These are phyloP conservation scores for Drosophila nigricruria DNA, from an alignment of 2,888 invertebrate species.

Conservation along the genomic window DNA sequence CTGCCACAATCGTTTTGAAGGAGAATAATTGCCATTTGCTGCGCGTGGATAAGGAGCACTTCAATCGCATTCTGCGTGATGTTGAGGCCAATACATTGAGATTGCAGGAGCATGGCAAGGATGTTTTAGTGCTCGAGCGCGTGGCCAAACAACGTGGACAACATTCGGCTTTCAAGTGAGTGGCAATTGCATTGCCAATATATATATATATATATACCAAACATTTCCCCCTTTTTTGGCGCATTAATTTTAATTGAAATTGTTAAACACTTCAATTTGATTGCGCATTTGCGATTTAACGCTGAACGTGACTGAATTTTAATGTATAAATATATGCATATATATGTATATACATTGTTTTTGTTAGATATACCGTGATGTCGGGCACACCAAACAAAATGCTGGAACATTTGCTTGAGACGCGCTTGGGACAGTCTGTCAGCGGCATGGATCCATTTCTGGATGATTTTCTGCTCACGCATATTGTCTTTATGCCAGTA, in stretches of 20 bases:
- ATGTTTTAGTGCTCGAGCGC: slow-evolving; percentile 92
- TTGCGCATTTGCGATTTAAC: slow-evolving; percentile 20
- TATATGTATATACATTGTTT: not conserved
- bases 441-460: slow-evolving; percentile 90
- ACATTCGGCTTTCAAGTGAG: slow-evolving; percentile 88
- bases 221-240: not conserved
- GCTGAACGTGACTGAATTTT: slow-evolving; percentile 41
- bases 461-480: slow-evolving; percentile 93
- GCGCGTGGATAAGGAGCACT: slow-evolving; percentile 93
- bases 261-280: slow-evolving; percentile 29
- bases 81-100: slow-evolving; percentile 95
- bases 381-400: slow-evolving; percentile 94
- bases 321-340: not conserved
- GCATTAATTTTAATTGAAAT: slow-evolving; percentile 47
- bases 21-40: slow-evolving; percentile 94
- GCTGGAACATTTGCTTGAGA: slow-evolving; percentile 93
- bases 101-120: slow-evolving; percentile 93
- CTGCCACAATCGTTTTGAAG: slow-evolving; percentile 92
- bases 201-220: not conserved
- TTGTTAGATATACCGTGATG: slow-evolving; percentile 92
- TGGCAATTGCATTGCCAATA: slow-evolving; percentile 35
- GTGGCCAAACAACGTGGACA: slow-evolving; percentile 87
- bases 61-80: slow-evolving; percentile 92
- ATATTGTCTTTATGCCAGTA: slow-evolving; percentile 93
- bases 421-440: slow-evolving; percentile 89